Base-by-base conservation (phyloP, 2,113 vertebrate genomes). In the Ageneiosus marmoratus region DNA sequence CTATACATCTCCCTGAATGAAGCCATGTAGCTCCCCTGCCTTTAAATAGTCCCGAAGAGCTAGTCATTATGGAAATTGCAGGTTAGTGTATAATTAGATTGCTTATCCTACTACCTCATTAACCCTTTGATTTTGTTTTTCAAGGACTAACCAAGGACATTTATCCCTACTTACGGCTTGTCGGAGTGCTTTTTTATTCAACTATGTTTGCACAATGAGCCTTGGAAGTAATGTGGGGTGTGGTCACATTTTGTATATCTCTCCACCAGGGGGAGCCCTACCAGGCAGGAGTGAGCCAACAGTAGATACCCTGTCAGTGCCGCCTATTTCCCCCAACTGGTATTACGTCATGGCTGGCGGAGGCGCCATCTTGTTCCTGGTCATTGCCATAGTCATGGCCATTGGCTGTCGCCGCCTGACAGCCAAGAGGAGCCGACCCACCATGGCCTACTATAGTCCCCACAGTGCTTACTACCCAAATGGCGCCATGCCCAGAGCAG, bases 331-430 rank as follows among this genome's bases (percentile, higher is more conserved):
- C 95, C 96, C 96, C 97, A 97, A 97, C 96, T 99, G 98, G 98
- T 98, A 98, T 98, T 99, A 98, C 97, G 95, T 97, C 92, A 96
- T 99, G 96, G 98, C 97, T 86, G 96, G 95, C 84, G 97, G 97
- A 90, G 97, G 96, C 89, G 97, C 96, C 92, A 94, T 97, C 93
- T 95, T 98, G 94, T 95, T 99, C 92, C 96, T 99, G 95, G 95
- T 97, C 82, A 96, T 94, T 93, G 94, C 97, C 95, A 94, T 98
- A 94, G 96, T 96, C 94, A 95, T 98, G 94, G 97, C 96, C 89
- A 95, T 98, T 89, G 97, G 98, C 95, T 96, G 97, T 95, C 98
- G 97, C 94, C 97, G 96, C 95, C 97, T 97, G 95, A 96, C 96
- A 93, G 96, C 96, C 95, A 98, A 98, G 96, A 99, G 98, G 96